A percentile compares a stretch with the other conserved stretches of the same genome.
Evolutionary conservation across 2,113 vertebrate genomes (phyloP).

Genomic region (Rattus norvegicus): DNA sequence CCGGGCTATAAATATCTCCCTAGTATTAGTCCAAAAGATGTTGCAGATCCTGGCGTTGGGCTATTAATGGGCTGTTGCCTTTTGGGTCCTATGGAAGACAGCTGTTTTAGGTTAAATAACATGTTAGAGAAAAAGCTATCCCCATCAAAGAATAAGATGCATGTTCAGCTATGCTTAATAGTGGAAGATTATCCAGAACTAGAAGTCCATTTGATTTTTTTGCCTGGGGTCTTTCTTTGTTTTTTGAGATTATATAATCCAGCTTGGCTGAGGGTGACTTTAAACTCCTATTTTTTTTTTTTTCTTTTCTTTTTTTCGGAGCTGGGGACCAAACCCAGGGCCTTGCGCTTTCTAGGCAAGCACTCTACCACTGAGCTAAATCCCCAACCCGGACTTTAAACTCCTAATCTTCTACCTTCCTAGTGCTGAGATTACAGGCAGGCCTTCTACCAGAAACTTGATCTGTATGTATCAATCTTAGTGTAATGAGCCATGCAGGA

Average conservation of each 20-base stretch:
- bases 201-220: constrained; percentile 6
- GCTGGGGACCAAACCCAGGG: too few species aligned
- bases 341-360: too few species aligned
- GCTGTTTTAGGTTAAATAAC: constrained; percentile 20
- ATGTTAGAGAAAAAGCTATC: constrained; percentile 1
- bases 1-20: constrained; percentile 59
- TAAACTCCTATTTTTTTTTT: neutral
- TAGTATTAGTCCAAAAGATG: constrained; percentile 47
- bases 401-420: neutral
- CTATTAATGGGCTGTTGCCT: neutral
- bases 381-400: too few species aligned
- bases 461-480: neutral
- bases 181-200: constrained; percentile 15
- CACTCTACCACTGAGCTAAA: too few species aligned
- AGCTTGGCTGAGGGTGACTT: neutral
- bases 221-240: neutral
- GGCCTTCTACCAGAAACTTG: constrained; percentile 1
- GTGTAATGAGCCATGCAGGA: neutral
- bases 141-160: neutral
- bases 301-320: too few species aligned
- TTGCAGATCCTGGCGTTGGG: neutral
- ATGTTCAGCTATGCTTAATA: neutral
- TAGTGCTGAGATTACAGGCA: neutral
- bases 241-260: neutral
- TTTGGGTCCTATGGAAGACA: neutral